Evolutionary conservation across 2,888 invertebrate genomes (phyloP).

Genomic region (Liopterus haemorrhoidalis): DNA sequence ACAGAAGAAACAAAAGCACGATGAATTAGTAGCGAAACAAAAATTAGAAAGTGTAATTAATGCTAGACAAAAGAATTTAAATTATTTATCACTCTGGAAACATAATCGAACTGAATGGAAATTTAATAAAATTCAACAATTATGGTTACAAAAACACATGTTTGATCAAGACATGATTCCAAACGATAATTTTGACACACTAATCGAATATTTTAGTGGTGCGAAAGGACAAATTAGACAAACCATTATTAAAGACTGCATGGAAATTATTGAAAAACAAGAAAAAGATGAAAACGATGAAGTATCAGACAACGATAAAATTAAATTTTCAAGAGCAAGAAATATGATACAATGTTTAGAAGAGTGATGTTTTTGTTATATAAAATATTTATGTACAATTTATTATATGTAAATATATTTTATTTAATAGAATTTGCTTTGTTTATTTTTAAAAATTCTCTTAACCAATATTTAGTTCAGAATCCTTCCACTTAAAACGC

Average conservation of each 20-base stretch:
- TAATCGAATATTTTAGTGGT: constrained; percentile 66
- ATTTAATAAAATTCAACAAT: constrained; percentile 71
- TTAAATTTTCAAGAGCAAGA: constrained; percentile 57
- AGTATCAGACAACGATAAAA: constrained; percentile 39
- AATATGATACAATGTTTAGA: constrained; percentile 60
- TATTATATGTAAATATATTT: too few relatives aligned
- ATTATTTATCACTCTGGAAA: constrained; percentile 70
- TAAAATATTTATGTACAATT: constrained; percentile 22
- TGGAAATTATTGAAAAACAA: constrained; percentile 57
- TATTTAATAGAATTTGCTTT: too few relatives aligned
- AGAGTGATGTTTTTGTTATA: constrained; percentile 40
- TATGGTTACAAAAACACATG: constrained; percentile 67
- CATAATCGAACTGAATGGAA: constrained; percentile 66
- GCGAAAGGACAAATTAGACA: constrained; percentile 62
- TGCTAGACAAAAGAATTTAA: constrained; percentile 56
- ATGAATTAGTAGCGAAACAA: constrained; percentile 51
- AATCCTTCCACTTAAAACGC: too few relatives aligned
- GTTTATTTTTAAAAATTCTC: too few relatives aligned
- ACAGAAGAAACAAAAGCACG: constrained; percentile 58
- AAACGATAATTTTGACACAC: constrained; percentile 57
- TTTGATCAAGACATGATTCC: constrained; percentile 56
- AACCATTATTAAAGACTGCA: constrained; percentile 56
- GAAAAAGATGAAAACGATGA: constrained; percentile 50
- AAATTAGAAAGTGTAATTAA: constrained; percentile 51
- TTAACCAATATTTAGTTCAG: too few relatives aligned